phyloP scores from a whole-genome alignment of 2,888 invertebrate genomes.

The Cyaniris semiargus region DNA sequence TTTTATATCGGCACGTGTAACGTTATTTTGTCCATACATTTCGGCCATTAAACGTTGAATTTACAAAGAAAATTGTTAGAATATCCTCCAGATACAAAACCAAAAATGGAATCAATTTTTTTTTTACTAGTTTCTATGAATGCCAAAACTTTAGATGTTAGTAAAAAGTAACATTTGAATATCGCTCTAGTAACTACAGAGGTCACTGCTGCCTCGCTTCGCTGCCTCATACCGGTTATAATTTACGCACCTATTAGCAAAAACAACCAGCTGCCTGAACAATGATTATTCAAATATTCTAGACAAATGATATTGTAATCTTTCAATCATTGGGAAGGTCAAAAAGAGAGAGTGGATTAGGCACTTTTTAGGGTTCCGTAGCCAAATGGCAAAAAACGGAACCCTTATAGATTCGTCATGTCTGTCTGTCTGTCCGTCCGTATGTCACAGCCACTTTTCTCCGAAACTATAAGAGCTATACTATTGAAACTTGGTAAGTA shows the following conservation, averaged over 20 bases:
- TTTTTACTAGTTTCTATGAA: background rate
- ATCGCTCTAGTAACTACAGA: constrained; percentile 26
- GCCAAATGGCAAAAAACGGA: too few relatives aligned
- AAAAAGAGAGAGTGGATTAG: too few relatives aligned
- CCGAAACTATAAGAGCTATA: too few relatives aligned
- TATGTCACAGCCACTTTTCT: too few relatives aligned
- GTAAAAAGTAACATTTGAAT: constrained; percentile 14
- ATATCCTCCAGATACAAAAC: background rate
- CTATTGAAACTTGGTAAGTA: too few relatives aligned
- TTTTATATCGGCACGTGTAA: background rate
- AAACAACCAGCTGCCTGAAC: background rate
- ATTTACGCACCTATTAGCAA: constrained; percentile 1
- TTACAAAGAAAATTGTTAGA: background rate
- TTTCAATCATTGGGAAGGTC: background rate
- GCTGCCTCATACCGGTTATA: background rate
- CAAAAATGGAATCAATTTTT: background rate
- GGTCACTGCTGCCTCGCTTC: constrained; percentile 20
- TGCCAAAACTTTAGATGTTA: background rate
- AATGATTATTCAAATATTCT: background rate
- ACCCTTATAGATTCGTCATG: too few relatives aligned
- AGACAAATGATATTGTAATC: background rate
- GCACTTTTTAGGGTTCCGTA: too few relatives aligned
- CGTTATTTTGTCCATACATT: background rate
- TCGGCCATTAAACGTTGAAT: background rate
- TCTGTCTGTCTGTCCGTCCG: too few relatives aligned